phyloP scores from a whole-genome alignment of 2,113 vertebrate genomes.

The Caretta caretta region DNA sequence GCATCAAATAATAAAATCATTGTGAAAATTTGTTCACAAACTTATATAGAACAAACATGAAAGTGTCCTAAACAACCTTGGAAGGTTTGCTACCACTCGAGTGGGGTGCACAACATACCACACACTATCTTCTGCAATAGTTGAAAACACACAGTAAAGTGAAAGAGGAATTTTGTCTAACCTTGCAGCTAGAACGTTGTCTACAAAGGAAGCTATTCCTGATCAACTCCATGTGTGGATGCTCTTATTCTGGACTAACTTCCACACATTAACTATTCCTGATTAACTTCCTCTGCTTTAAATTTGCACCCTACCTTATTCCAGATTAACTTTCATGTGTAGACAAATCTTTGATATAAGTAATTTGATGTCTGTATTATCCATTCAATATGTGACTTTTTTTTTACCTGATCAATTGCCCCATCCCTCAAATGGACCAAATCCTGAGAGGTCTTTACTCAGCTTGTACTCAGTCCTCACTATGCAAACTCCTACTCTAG shows the following conservation, averaged over 20 bases:
- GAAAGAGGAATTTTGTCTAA: background rate
- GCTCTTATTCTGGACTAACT: background rate
- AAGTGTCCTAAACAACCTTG: background rate
- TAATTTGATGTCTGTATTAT: background rate
- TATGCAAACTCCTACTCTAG: background rate
- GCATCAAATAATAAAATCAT: background rate
- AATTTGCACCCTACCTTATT: background rate
- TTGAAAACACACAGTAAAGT: background rate
- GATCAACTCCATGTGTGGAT: background rate
- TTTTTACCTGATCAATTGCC: background rate
- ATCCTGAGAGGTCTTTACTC: background rate
- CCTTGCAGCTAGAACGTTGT: background rate
- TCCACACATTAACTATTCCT: background rate
- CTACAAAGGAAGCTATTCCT: background rate
- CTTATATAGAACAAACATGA: background rate
- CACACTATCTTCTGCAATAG: background rate
- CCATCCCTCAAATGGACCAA: background rate
- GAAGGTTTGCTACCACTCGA: background rate
- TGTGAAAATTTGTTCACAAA: background rate
- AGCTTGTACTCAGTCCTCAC: background rate
- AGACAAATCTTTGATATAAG: background rate
- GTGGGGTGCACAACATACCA: background rate
- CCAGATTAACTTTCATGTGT: background rate
- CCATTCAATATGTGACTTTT: background rate
- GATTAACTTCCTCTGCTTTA: background rate